Base-by-base conservation (phyloP, 2,113 vertebrate species). In the Taurulus bubalis region DNA sequence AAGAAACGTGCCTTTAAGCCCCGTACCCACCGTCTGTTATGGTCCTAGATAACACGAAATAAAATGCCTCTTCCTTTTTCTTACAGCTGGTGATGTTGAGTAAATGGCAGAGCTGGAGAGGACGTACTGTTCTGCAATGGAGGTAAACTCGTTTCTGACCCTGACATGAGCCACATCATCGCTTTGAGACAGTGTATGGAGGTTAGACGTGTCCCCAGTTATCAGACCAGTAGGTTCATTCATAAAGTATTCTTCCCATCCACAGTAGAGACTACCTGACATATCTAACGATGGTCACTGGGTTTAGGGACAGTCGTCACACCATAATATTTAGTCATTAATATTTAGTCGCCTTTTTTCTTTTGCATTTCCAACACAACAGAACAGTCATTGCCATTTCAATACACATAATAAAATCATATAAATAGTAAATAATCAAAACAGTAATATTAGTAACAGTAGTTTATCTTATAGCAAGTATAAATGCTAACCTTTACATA, bases 71-170 rank as follows among this genome's bases (percentile, higher is more conserved):
- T 73, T 58, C 18, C 16, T 30, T 32, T 67, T 30, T 71, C 12
- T 1, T 56, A 55, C 65, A 94, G 90, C 60, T 60, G 45, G 80
- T 58, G 45, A 91, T 92, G 87, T 81, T 72, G 82, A 70, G 58
- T 42, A 38, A 79, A 80, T 63, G 60, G 22, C 69, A 59, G 53
- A 70, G 22, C 51, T 56, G 76, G 75, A 75, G 4, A 32, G 60
- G 82, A 85, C 40, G 53, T 1, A 6, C 55, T 75, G 34, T 26
- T 15, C 83, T 84, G 74, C 58, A 83, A 86, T 89, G 87, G 87
- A 82, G 90, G 91, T 93, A 77, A 85, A 79, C 22, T 53, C 1
- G 4, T 22, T 11, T 59, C 9, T 49, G 71, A 9, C 24, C 1
- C 59, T 22, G 28, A 24, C 22, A n/a, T 3, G 15, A 56, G 14